Base-by-base conservation (phyloP, 2,888 invertebrate species). In the Linyphia triangularis region DNA sequence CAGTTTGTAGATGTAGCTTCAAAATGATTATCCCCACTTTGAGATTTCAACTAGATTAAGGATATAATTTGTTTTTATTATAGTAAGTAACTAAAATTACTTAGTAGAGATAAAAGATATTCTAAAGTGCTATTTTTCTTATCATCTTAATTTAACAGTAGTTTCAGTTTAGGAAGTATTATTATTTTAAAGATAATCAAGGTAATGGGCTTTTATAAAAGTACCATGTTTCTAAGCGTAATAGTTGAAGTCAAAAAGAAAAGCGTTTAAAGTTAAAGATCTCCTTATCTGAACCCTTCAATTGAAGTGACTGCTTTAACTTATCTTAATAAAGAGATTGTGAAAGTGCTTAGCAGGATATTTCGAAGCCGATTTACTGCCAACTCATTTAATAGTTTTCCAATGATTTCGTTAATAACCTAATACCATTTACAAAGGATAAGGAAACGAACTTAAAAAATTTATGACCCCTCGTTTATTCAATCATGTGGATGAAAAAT, bases 221-320 rank as follows among this genome's bases (percentile, higher is more conserved):
- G 51, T n/a, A n/a, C 19, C 33, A 70, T 43, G 24, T 70, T 43
- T 70, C 43, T 19, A n/a, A 22, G 30, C 57, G 16, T 59, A 51
- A 26, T 73, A 73, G 59, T 57, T 30, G 19, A 73, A 59, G 73
- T 13, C 22, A 4, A 30, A n/a, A 30, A 26, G 22, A 28, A 30
- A 73, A 57, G 19, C 28, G 73, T 43, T 73, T 73, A 33, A 73
- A 73, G 30, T 59, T 73, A 73, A 73, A 22, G 57, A 59, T 43
- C 57, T 72, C 51, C 33, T n/a, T 59, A 73, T 59, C 73, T 26
- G 73, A 7, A 57, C 73, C 30, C 10, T 33, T 73, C 30, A 73
- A 73, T 73, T 57, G 57, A 57, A 51, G 43, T 33, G 4, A 51
- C 51, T 16, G 51, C 51, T 51, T 51, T 51, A 51, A 51, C 51